Conservation (phyloP, 2,797 vertebrate species). For the Leptatherina wallacei region DNA sequence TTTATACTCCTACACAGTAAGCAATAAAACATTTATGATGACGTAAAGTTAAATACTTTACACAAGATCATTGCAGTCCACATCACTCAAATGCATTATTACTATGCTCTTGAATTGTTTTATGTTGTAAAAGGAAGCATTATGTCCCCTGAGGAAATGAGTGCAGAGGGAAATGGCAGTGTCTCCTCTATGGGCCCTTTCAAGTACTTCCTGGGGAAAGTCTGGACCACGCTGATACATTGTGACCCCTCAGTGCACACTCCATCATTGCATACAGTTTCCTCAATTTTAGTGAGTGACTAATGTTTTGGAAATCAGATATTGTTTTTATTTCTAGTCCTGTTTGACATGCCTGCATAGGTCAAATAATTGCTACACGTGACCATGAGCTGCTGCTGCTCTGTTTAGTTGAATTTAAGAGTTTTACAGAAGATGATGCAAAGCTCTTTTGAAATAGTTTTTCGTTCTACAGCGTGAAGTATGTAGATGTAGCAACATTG, state of each 20-base stretch:
- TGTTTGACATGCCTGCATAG: constrained; percentile 5
- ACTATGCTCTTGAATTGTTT: constrained; percentile 48
- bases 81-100: constrained; percentile 54
- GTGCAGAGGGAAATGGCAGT: constrained; percentile 69
- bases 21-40: background rate
- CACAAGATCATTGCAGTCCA: constrained; percentile 23
- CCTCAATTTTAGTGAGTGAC: constrained; percentile 51
- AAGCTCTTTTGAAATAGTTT: background rate
- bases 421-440: background rate
- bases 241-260: constrained; percentile 64
- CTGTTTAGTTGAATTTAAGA: constrained; percentile 5
- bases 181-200: constrained; percentile 75
- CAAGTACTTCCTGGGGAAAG: constrained; percentile 86
- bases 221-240: constrained; percentile 73
- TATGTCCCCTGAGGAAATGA: constrained; percentile 72
- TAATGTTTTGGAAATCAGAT: constrained; percentile 29
- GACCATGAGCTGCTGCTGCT: background rate
- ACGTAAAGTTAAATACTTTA: constrained; percentile 4
- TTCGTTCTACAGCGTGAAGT: background rate
- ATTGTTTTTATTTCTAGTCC: background rate
- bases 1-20: background rate
- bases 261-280: constrained; percentile 60
- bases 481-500: background rate
- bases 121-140: constrained; percentile 69
- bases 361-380: constrained; percentile 1